Evolutionary conservation across 2,113 vertebrate genomes (phyloP).

Genomic region (Pandion haliaetus): DNA sequence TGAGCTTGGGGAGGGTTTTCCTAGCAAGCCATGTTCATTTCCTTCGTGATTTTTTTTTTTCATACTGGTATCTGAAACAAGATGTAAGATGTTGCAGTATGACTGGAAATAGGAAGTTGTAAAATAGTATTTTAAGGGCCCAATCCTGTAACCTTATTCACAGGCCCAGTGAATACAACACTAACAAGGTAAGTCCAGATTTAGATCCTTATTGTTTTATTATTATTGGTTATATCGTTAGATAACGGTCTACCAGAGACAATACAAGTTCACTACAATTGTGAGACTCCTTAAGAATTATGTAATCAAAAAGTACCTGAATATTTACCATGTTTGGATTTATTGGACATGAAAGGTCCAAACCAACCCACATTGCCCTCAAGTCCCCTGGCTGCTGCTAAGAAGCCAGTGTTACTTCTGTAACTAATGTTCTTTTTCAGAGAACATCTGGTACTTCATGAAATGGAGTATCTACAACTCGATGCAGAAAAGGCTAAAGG

Average conservation of each 20-base stretch:
- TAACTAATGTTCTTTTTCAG: not conserved
- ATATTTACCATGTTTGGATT: not conserved
- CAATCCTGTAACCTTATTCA: not conserved
- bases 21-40: conserved; percentile 10
- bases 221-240: not conserved
- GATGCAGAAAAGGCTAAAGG: not conserved
- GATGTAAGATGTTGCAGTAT: not conserved
- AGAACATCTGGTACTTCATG: not conserved
- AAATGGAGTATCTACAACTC: not conserved
- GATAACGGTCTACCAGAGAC: not conserved
- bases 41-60: not conserved
- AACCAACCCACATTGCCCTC: not conserved
- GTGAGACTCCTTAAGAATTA: not conserved
- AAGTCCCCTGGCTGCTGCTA: not conserved
- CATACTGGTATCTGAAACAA: conserved; percentile 12
- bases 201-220: not conserved
- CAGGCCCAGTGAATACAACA: not conserved
- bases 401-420: not conserved
- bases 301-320: not conserved
- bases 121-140: not conserved
- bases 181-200: not conserved
- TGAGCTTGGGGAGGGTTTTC: not conserved
- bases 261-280: not conserved
- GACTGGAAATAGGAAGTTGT: not conserved
- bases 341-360: not conserved